Base-by-base conservation (phyloP, 2,797 vertebrate genomes). In the Salmo trutta region DNA sequence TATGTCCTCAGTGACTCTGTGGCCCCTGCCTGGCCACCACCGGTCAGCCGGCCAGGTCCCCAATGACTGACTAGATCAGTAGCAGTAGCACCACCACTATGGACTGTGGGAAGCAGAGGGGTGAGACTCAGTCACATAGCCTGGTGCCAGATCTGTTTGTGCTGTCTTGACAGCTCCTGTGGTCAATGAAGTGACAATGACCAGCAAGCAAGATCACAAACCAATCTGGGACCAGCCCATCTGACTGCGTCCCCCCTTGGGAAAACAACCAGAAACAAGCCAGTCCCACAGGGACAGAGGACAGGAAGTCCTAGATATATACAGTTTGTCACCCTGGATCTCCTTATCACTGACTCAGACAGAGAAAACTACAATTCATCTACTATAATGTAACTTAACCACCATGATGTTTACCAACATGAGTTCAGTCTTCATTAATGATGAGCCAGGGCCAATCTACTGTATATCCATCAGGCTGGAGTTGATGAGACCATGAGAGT, bases 1-100 rank as follows among this genome's bases (percentile, higher is more conserved):
- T 88, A 87, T 90, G 84, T 91, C 82, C 89, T 81, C 81, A 56
- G 75, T 87, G 87, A 89, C 90, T 83, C 36, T 24, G 64, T 4
- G 77, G 10, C 54, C 66, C 64, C 76, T 82, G 31, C 41, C 27
- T 10, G 27, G 24, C 86, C 52, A 17, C 52, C 54, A 59, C 17
- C 17, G 19, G 54, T 59, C 54, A 19, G 54, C 54, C 54, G 41
- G 41, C 10, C 10, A 12, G 41, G 10, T 47, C 10, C 41, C 41
- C 41, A 47, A 47, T 47, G 41, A 47, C 41, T 47, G 41, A 47
- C 41, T 47, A 10, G 41, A 47, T 47, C 41, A 47, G 41, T 47
- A 47, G 7, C 41, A 36, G 33, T 36, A 36, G 36, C 36, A 36
- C 36, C 36, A 6, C 6, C 36, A 47, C 41, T 47, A 12, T 47